Evolutionary conservation across 2,797 vertebrate genomes (phyloP).

Genomic region (Muraenolepis orangiensis): DNA sequence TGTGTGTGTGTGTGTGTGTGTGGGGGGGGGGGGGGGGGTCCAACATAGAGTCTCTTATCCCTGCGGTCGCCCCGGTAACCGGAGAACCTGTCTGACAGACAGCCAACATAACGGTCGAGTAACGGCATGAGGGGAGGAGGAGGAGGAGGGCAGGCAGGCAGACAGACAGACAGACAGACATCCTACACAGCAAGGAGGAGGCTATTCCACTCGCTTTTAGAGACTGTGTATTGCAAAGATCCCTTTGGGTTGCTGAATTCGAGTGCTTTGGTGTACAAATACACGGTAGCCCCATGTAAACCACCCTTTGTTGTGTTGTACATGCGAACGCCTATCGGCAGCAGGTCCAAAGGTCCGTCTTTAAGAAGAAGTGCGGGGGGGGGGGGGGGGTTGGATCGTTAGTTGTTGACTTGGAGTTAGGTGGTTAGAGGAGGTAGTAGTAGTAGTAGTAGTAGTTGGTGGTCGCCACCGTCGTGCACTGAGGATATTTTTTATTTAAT

Average conservation of each 20-base stretch:
- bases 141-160: no score
- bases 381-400: not conserved
- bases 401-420: not conserved
- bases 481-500: no score
- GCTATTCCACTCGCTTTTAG: not conserved
- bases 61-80: constrained; percentile 46
- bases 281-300: not conserved
- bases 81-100: constrained; percentile 40
- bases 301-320: not conserved
- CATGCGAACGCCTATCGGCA: not conserved
- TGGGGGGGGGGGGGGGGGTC: no score
- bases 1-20: no score
- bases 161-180: no score
- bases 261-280: not conserved
- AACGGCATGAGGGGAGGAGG: not conserved
- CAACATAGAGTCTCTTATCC: constrained; percentile 2
- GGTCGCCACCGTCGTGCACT: not conserved
- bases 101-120: constrained; percentile 38
- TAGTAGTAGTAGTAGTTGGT: not conserved
- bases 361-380: no score
- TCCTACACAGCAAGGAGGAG: not conserved
- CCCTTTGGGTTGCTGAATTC: not conserved
- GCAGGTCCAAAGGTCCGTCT: constrained; percentile 63
- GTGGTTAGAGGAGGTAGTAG: constrained; percentile 5
- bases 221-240: not conserved